Conservation (phyloP, 2,113 vertebrate genomes). For the Larimichthys crocea region DNA sequence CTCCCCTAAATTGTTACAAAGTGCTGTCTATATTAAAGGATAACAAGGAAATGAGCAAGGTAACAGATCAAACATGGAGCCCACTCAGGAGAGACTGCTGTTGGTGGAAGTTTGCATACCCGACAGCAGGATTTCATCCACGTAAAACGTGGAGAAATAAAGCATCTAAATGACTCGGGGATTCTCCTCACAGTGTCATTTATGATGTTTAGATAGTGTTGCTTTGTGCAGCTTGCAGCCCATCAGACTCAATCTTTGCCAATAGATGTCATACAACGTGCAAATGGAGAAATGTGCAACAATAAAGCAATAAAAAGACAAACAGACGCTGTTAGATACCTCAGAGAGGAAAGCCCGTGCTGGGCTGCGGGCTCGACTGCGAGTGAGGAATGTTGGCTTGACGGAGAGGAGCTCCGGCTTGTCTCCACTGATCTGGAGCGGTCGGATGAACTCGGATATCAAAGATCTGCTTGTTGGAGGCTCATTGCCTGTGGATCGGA, state of each 20-base stretch:
- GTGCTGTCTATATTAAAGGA: neutral
- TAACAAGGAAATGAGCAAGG: neutral
- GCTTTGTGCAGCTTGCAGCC: neutral
- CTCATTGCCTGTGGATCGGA: slow-evolving; percentile 87
- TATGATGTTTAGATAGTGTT: neutral
- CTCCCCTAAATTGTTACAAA: neutral
- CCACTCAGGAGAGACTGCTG: too few relatives aligned
- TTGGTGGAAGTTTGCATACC: neutral
- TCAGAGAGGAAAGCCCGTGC: slow-evolving; percentile 90
- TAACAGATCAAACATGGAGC: neutral
- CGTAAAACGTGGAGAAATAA: neutral
- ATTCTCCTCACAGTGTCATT: neutral
- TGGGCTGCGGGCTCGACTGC: slow-evolving; percentile 84
- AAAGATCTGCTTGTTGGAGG: slow-evolving; percentile 85
- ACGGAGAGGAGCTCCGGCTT: slow-evolving; percentile 89
- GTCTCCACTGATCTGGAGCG: slow-evolving; percentile 89
- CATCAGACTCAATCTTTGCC: neutral
- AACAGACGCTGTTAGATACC: slow-evolving; percentile 72
- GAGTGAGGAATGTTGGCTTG: slow-evolving; percentile 91
- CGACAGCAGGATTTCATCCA: slow-evolving; percentile 1
- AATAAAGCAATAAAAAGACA: neutral
- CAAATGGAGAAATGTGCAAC: neutral
- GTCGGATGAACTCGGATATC: slow-evolving; percentile 90
- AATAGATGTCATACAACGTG: neutral
- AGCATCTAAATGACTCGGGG: neutral